These are phyloP conservation scores for Choreutis nemorana DNA, from an alignment of 2,888 invertebrate genomes.

Conservation along the genomic window DNA sequence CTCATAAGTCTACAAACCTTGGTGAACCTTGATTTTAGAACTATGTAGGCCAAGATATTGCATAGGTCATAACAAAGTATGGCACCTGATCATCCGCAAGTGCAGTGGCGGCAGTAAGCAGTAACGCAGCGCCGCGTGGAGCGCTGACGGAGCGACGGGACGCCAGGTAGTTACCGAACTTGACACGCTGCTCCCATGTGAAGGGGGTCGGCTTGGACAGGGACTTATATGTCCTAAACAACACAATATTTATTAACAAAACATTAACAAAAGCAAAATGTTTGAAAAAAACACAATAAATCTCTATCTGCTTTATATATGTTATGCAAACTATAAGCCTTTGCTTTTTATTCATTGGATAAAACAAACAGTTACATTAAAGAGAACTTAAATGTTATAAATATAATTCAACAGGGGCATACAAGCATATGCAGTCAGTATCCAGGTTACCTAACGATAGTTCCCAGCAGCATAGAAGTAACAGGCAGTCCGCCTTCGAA, in stretches of 20 bases:
- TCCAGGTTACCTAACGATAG: constrained; percentile 60
- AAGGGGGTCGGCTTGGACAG: constrained; percentile 65
- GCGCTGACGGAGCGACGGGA: constrained; percentile 90
- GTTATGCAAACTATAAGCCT: background rate
- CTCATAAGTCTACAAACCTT: too few relatives aligned
- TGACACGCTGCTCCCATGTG: constrained; percentile 80
- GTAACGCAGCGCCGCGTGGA: constrained; percentile 80
- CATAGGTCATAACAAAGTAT: too few relatives aligned
- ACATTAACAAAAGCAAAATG: background rate
- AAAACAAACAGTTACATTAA: too few relatives aligned
- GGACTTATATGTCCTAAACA: constrained; percentile 33
- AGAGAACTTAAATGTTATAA: too few relatives aligned
- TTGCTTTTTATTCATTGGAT: too few relatives aligned
- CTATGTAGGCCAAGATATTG: too few relatives aligned
- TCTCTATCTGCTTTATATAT: background rate
- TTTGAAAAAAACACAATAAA: background rate
- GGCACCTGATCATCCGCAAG: constrained; percentile 74
- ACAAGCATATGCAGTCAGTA: too few relatives aligned
- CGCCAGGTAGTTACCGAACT: constrained; percentile 90
- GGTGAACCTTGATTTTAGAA: too few relatives aligned
- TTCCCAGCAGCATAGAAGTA: constrained; percentile 71
- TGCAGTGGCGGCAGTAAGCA: constrained; percentile 80
- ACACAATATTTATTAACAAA: background rate
- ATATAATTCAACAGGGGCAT: too few relatives aligned
- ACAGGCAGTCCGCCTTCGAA: constrained; percentile 91